Conservation (phyloP, 2,888 invertebrate species). For the Oscheius myriophilus region DNA sequence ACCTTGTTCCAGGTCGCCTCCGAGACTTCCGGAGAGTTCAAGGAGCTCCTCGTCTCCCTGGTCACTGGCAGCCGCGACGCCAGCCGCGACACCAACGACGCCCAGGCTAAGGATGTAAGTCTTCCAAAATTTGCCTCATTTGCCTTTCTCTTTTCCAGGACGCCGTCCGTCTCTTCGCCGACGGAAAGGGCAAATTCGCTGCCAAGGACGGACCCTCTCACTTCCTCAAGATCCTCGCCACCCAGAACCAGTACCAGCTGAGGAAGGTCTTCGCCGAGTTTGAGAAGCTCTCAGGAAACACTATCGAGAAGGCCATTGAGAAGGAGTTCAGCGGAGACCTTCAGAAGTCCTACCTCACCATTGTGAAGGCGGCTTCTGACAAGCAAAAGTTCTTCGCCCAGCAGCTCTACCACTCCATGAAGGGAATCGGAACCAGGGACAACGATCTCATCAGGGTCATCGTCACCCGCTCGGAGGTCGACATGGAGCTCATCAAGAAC, state of each 20-base stretch:
- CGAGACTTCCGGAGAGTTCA: conserved; percentile 91
- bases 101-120: conserved; percentile 38
- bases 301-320: conserved; percentile 59
- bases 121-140: background rate
- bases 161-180: conserved; percentile 58
- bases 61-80: conserved; percentile 66
- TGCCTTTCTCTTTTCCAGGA: conserved; percentile 38
- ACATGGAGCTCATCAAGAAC: conserved; percentile 85
- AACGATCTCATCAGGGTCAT: conserved; percentile 59
- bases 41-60: conserved; percentile 71
- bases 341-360: conserved; percentile 48
- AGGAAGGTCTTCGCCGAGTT: conserved; percentile 58
- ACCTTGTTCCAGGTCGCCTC: conserved; percentile 72
- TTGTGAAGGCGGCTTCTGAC: conserved; percentile 51
- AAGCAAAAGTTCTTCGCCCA: conserved; percentile 67
- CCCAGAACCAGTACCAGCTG: conserved; percentile 60
- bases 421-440: conserved; percentile 40
- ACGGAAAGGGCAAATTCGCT: conserved; percentile 57
- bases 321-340: conserved; percentile 67
- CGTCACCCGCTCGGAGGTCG: conserved; percentile 72
- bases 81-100: conserved; percentile 53
- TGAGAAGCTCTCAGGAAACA: conserved; percentile 43
- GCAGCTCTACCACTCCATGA: conserved; percentile 66
- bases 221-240: conserved; percentile 58
- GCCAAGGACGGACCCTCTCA: conserved; percentile 49